Evolutionary conservation across 1,140 invertebrate genomes (phyloP).

Genomic region (Lepidurus arcticus): DNA sequence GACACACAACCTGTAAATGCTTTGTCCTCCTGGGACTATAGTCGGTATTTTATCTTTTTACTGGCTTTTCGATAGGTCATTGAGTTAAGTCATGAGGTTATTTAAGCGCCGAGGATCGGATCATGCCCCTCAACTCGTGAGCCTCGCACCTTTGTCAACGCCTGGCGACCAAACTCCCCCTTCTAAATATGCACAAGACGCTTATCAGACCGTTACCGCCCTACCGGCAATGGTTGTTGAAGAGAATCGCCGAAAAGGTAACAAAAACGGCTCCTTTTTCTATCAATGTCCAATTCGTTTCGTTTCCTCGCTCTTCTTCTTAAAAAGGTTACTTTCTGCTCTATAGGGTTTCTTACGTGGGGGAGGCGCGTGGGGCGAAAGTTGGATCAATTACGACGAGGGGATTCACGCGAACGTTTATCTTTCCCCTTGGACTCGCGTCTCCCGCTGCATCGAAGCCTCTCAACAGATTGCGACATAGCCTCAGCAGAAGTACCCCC

Average conservation of each 20-base stretch:
- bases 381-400: constrained; percentile 64
- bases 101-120: constrained; percentile 37
- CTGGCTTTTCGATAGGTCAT: neutral
- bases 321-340: constrained; percentile 11
- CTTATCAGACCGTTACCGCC: constrained; percentile 52
- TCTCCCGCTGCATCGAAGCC: constrained; percentile 28
- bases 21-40: neutral
- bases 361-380: constrained; percentile 70
- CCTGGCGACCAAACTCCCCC: neutral
- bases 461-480: constrained; percentile 12
- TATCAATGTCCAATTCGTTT: neutral
- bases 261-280: constrained; percentile 28
- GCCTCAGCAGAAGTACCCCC: neutral
- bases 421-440: constrained; percentile 39
- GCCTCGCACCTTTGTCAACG: constrained; percentile 29
- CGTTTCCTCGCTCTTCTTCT: neutral
- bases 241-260: constrained; percentile 41
- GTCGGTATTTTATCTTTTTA: neutral
- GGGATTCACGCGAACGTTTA: constrained; percentile 52
- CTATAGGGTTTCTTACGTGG: constrained; percentile 67
- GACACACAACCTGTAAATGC: neutral
- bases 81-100: constrained; percentile 32
- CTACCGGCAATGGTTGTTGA: constrained; percentile 52
- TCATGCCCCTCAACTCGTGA: constrained; percentile 33
- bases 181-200: constrained; percentile 34